A percentile compares a stretch with the other conserved stretches of the same genome.
Conservation (phyloP, 64 coral and sea anemone genomes). For the Hydrozoanthus tunicans region DNA sequence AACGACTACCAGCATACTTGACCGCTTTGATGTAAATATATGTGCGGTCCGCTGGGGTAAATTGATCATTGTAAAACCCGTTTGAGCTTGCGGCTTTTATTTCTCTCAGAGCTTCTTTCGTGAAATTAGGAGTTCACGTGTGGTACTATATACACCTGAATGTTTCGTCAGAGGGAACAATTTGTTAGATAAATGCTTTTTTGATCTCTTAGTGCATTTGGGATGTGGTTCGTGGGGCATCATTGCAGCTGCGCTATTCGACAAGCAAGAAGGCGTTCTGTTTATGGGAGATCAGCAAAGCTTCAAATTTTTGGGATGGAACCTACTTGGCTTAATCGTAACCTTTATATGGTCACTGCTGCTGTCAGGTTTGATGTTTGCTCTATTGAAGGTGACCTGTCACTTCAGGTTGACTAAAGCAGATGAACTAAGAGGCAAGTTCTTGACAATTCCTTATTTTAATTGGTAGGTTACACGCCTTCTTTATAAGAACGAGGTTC, state of each 20-base stretch:
- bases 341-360: slow-evolving; percentile 73
- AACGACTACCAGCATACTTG: too few relatives aligned
- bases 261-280: slow-evolving; percentile 74
- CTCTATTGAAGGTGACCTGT: slow-evolving; percentile 33
- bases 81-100: too few relatives aligned
- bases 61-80: too few relatives aligned
- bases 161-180: too few relatives aligned
- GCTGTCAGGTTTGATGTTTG: slow-evolving; percentile 70
- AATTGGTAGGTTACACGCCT: too few relatives aligned
- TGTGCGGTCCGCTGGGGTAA: too few relatives aligned
- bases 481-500: too few relatives aligned
- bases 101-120: too few relatives aligned
- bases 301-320: slow-evolving; percentile 79
- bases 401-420: slow-evolving; percentile 59
- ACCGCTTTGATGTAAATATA: too few relatives aligned
- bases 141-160: too few relatives aligned
- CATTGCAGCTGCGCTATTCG: slow-evolving; percentile 68
- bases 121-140: too few relatives aligned
- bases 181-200: background rate
- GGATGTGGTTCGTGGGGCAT: slow-evolving; percentile 91
- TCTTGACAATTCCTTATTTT: background rate
- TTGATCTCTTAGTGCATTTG: slow-evolving; percentile 71
- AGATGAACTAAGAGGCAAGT: slow-evolving; percentile 84
- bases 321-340: slow-evolving; percentile 67
- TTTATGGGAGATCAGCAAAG: slow-evolving; percentile 55